Base-by-base conservation (phyloP, 37 sponge, comb jelly and placozoan genomes). In the Agelas oroides region DNA sequence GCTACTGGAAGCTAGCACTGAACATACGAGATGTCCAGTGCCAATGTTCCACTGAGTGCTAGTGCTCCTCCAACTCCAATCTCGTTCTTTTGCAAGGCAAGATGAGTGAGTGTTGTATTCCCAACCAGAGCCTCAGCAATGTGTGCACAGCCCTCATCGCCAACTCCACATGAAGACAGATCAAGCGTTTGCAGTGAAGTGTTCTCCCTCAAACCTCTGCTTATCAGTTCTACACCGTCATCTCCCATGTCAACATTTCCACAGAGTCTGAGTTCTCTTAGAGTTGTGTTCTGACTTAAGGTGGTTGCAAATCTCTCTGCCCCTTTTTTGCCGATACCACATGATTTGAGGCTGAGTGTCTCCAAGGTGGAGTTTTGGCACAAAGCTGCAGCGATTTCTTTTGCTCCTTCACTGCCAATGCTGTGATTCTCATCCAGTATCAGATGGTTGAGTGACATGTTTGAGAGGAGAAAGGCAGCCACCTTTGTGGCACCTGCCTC, bases 31-130 rank as follows among this genome's bases (percentile, higher is more conserved):
- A 12, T 46, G 46, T 46, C 46, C 46, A 46, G 46, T 46, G 46
- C 46, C 46, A 46, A 46, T 3, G 46, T 24, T n/a, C 54, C 41
- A 64, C 67, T 35, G 28, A 78, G 73, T 1, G 53, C 25, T 17
- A 71, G 38, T 23, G 41, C 73, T 71, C 87, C 87, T 24, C 78
- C 79, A 37, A 78, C 87, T 20, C 79, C 53, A 53, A 77, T 86
- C 14, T 70, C 64, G 31, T 78, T 86, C 61, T 53, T 70, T 17
- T 70, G 31, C 53, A 86, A 36, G 0, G 52, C 2, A 31, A 86
- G 72, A 14, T 78, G 55, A 1, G 64, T 39, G 33, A 86, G 71
- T 46, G 54, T 70, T 5, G 18, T 46, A 70, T 69, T 78, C 24
- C 21, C 24, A 20, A 12, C 15, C 28, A 86, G 71, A 66, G 77